Evolutionary conservation across 2,797 vertebrate genomes (phyloP), one percentile per base, ranked within the genome.

Genomic region (Crenuchus spilurus): DNA sequence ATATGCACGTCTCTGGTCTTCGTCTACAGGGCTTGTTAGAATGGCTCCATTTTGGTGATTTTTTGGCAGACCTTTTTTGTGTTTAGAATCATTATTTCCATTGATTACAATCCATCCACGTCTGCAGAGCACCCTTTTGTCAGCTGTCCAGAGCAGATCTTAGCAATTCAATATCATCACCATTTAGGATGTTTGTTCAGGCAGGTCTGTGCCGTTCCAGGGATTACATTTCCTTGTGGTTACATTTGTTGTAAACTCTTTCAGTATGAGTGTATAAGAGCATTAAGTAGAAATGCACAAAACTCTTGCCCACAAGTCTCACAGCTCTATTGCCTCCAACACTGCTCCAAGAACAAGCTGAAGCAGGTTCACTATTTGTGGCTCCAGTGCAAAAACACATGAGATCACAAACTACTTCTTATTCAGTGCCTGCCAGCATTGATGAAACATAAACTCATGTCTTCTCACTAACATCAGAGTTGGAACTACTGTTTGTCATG

Each of bases 1-100:
- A 76, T 63, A 74, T 54, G 79, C 76, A 74, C 83, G 87, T 76
- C 46, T 85, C 81, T 78, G 82, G 71, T 82, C 51, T 68, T 68
- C 77, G 71, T 84, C 68, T 74, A 70, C 35, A 41, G 28, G 33
- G 41, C 72, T 42, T 49, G 62, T 52, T 52, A 80, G 66, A 66
- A 67, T 60, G 26, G 42, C 39, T 76, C 60, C 33, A 70, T 73
- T 60, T 80, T 54, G 46, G 28, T 69, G 42, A 63, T 57, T 70
- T 74, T 52, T 76, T 46, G 51, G 28, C 42, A 41, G 46, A 64
- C 51, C 46, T 51, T 69, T 57, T 64, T 81, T 72, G 84, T 69
- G 26, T 70, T 65, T 73, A 26, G 52, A 14, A 20, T 80, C 73
- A 74, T 85, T 76, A 74, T 64, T 79, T 72, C 49, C 70, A 70